Evolutionary conservation across 1,140 invertebrate species (phyloP).

Genomic region (Delia radicum): DNA sequence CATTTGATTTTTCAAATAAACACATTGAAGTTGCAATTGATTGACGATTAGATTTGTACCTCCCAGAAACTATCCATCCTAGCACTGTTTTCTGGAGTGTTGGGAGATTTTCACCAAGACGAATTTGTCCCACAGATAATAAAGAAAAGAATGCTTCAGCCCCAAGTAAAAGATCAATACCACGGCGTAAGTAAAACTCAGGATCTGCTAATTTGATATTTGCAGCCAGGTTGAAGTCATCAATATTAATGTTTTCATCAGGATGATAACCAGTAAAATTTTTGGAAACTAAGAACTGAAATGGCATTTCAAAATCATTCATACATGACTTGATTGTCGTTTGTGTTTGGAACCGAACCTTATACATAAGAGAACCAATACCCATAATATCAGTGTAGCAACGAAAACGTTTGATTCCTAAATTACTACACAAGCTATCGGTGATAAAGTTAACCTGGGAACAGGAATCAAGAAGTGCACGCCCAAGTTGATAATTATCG

Average conservation of each 20-base stretch:
- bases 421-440: background rate
- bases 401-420: conserved; percentile 3
- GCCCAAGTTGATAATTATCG: background rate
- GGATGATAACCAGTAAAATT: conserved; percentile 26
- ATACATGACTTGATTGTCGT: background rate
- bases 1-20: background rate
- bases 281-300: background rate
- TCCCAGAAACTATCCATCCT: conserved; percentile 37
- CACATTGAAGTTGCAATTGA: no score
- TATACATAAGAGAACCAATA: background rate
- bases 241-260: conserved; percentile 27
- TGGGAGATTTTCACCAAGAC: conserved; percentile 30
- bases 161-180: conserved; percentile 41
- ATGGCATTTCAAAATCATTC: conserved; percentile 4
- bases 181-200: conserved; percentile 33
- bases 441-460: conserved; percentile 30
- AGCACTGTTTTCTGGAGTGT: conserved; percentile 43
- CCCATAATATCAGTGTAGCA: background rate
- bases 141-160: conserved; percentile 42
- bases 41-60: background rate
- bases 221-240: conserved; percentile 31
- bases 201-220: conserved; percentile 32
- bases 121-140: conserved; percentile 36
- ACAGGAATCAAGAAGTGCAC: conserved; percentile 18
- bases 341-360: background rate